These are phyloP conservation scores for Balaeniceps rex DNA, from an alignment of 2,113 vertebrate species.

Conservation along the genomic window DNA sequence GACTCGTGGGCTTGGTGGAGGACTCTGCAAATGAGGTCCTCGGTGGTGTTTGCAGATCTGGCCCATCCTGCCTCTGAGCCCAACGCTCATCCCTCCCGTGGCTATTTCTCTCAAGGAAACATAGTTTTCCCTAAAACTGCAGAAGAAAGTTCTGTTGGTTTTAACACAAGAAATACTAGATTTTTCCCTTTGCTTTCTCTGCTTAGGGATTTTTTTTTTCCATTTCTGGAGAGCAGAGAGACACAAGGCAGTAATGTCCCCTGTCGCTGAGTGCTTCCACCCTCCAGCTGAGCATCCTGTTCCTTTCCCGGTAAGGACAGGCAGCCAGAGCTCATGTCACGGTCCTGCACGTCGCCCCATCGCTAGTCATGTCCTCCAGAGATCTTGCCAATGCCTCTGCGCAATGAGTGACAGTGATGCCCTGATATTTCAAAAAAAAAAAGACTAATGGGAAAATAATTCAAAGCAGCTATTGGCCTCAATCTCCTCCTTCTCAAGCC, in stretches of 20 bases:
- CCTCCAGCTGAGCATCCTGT: neutral
- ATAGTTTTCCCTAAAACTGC: neutral
- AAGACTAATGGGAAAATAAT: neutral
- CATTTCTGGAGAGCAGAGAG: neutral
- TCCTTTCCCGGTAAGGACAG: neutral
- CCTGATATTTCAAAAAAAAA: neutral
- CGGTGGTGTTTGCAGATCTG: neutral
- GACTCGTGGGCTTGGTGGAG: neutral
- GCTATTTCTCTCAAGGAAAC: neutral
- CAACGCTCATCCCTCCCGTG: neutral
- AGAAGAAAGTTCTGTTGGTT: neutral
- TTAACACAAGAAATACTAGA: neutral
- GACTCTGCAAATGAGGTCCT: neutral
- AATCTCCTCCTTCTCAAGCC: neutral
- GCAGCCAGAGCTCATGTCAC: neutral
- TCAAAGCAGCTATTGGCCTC: slow-evolving; percentile 4
- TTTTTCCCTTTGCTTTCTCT: neutral
- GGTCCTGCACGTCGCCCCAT: neutral
- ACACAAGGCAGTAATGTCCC: neutral
- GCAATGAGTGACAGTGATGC: neutral
- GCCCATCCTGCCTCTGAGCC: neutral
- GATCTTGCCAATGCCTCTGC: neutral
- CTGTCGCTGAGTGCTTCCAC: neutral
- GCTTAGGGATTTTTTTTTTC: neutral
- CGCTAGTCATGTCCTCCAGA: neutral